phyloP scores from a whole-genome alignment of 2,888 invertebrate species.

The Eristalinus aeneus region DNA sequence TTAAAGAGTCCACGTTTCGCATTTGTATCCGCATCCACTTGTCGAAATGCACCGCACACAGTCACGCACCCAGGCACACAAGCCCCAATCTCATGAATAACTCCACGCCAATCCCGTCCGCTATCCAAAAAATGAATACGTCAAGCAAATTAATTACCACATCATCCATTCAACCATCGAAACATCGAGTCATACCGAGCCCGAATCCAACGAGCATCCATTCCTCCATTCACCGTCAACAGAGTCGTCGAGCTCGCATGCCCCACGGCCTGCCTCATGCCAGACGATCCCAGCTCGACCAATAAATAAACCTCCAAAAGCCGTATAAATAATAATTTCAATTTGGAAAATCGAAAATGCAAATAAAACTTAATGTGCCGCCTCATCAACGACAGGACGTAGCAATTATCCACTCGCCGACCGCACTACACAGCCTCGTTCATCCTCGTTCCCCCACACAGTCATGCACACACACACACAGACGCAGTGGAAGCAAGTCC shows the following conservation, averaged over 20 bases:
- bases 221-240: slow-evolving; percentile 12
- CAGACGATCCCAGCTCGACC: slow-evolving; percentile 23
- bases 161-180: slow-evolving; percentile 46
- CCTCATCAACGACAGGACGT: slow-evolving; percentile 71
- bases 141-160: slow-evolving; percentile 70
- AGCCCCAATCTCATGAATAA: slow-evolving; percentile 31
- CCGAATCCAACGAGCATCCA: background rate
- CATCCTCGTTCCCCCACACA: slow-evolving; percentile 10
- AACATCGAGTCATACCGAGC: background rate
- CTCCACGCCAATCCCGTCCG: slow-evolving; percentile 7
- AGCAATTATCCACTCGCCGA: slow-evolving; percentile 70
- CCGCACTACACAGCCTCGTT: slow-evolving; percentile 51
- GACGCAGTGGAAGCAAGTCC: background rate
- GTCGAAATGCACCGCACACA: background rate
- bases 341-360: slow-evolving; percentile 71
- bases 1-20: background rate
- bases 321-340: slow-evolving; percentile 71
- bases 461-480: slow-evolving; percentile 5
- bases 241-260: background rate
- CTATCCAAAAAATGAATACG: slow-evolving; percentile 55
- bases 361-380: slow-evolving; percentile 71
- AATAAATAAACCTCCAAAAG: slow-evolving; percentile 56
- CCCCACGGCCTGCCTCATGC: background rate
- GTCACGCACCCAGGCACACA: background rate
- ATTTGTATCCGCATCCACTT: slow-evolving; percentile 17